A percentile compares a stretch with the other conserved stretches of the same genome.
Conservation (phyloP, 30 jellyfish, hydroid and myxozoan species). For the Pelagia noctiluca region DNA sequence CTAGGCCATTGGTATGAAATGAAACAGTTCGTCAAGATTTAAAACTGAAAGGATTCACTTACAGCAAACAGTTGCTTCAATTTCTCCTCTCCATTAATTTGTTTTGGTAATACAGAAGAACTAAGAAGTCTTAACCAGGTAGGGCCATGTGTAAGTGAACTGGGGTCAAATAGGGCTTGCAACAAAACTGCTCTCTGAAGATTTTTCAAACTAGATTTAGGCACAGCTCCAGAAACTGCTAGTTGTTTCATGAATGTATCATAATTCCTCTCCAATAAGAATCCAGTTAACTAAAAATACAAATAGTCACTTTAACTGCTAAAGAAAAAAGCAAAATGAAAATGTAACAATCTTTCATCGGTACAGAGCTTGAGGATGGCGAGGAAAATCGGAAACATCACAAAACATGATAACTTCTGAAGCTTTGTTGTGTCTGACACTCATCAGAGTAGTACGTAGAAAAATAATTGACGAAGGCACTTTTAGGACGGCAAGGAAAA, state of each 20-base stretch:
- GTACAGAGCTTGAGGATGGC: too few species aligned
- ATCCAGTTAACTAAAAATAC: constrained; percentile 56
- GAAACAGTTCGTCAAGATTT: too few species aligned
- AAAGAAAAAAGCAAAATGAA: too few species aligned
- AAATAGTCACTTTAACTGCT: not conserved
- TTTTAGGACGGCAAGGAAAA: too few species aligned
- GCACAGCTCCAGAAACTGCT: not conserved
- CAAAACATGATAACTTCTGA: too few species aligned
- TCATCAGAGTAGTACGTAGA: too few species aligned
- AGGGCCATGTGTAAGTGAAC: constrained; percentile 81
- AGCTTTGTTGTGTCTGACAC: too few species aligned
- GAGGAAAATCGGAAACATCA: too few species aligned
- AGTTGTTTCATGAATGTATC: constrained; percentile 19
- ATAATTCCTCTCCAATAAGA: constrained; percentile 78
- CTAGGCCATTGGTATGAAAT: too few species aligned
- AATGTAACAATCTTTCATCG: too few species aligned
- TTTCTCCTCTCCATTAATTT: constrained; percentile 8
- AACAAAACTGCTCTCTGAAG: constrained; percentile 67
- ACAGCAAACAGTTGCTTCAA: constrained; percentile 13
- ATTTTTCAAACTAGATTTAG: constrained; percentile 7
- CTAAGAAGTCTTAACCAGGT: constrained; percentile 80
- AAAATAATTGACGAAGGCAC: too few species aligned
- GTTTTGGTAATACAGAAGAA: constrained; percentile 23
- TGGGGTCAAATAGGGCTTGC: constrained; percentile 89
- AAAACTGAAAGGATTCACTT: constrained; percentile 9